A percentile compares a stretch with the other conserved stretches of the same genome.
Evolutionary conservation across 2,888 invertebrate genomes (phyloP).

Genomic region (Nomada goodeniana): DNA sequence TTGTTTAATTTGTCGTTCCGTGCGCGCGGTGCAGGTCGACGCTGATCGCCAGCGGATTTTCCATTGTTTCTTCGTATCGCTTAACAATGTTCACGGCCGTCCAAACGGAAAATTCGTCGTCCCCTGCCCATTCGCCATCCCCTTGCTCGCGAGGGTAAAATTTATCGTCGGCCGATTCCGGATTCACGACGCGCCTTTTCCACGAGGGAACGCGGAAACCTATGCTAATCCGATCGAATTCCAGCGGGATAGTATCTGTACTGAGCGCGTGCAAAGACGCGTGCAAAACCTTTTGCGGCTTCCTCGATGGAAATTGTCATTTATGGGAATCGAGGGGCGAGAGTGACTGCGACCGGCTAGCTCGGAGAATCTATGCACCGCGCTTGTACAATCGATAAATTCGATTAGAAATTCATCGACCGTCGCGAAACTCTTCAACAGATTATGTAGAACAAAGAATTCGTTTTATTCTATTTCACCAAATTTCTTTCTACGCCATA

Average conservation of each 20-base stretch:
- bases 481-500: no score
- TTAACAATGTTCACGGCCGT: not conserved
- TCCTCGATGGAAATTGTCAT: slow-evolving; percentile 59
- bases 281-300: slow-evolving; percentile 51
- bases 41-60: no score
- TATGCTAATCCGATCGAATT: slow-evolving; percentile 67
- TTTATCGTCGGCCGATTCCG: slow-evolving; percentile 52
- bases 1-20: no score
- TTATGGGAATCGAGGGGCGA: slow-evolving; percentile 48
- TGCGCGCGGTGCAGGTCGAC: no score
- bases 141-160: slow-evolving; percentile 16
- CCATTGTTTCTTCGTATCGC: not conserved
- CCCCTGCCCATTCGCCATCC: not conserved
- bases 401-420: not conserved
- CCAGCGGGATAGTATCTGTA: slow-evolving; percentile 43
- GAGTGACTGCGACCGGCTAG: not conserved
- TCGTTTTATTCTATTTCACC: no score
- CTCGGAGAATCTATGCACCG: not conserved
- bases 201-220: slow-evolving; percentile 61
- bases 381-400: not conserved
- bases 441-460: no score
- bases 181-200: slow-evolving; percentile 48
- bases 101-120: not conserved
- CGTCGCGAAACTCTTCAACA: no score
- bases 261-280: slow-evolving; percentile 25